Base-by-base conservation (phyloP, 2,113 vertebrate genomes). In the Brachyhypopomus occidentalis region DNA sequence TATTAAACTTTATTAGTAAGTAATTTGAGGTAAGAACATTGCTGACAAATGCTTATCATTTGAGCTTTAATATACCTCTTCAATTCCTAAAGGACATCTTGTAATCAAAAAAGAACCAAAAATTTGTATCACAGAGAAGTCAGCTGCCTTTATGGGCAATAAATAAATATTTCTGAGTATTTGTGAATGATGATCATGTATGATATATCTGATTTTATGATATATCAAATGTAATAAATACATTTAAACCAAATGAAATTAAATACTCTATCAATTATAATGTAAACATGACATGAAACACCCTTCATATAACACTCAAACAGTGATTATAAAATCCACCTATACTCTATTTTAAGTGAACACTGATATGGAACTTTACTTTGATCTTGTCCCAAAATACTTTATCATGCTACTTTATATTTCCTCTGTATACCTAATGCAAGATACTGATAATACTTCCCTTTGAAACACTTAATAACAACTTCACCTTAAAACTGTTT, bases 241-340 rank as follows among this genome's bases (percentile, higher is more conserved):
- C 72, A 69, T 70, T 72, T 60, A 62, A 85, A 72, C 66, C 64
- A 71, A 72, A 56, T 79, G 69, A 62, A 78, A 83, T 70, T 67
- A 77, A 73, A 72, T 69, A 63, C 64, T 56, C 23, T 52, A 79
- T 77, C 58, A 73, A 67, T 77, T 83, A 83, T 77, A 80, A 79
- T 85, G 84, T 85, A 85, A 85, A 85, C 84, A 85, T 85, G 72
- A 83, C 80, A 80, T 73, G 74, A 85, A 82, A 83, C n/a, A 66
- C 72, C 60, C 55, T 77, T 77, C 76, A 73, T 80, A 67, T 67
- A 79, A 83, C 73, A 80, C 84, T 58, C 80, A 79, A 25, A 78
- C 38, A 77, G 38, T 82, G 52, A 66, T 79, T 79, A 79, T 82
- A 76, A 85, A 85, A 83, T 83, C 75, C 25, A 73, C n/a, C 25